These are phyloP conservation scores for Dicranocentrus wangi DNA, from an alignment of 2,888 invertebrate genomes.

Conservation along the genomic window DNA sequence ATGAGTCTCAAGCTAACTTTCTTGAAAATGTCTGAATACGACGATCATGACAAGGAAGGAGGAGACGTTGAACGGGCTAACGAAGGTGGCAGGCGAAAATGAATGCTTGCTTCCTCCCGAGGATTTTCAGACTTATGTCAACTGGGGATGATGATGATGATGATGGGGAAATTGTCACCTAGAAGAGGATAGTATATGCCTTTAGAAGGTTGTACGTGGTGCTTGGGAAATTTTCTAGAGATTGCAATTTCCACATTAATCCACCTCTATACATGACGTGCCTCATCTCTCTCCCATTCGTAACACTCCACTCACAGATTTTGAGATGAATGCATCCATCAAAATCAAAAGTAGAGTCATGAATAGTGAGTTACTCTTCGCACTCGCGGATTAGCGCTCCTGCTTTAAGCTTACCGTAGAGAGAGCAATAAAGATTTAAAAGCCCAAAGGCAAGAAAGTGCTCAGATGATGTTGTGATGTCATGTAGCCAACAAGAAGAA, in stretches of 20 bases:
- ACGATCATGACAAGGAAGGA: too few species aligned
- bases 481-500: not conserved
- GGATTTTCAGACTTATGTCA: too few species aligned
- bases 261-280: not conserved
- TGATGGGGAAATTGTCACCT: too few species aligned
- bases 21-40: too few species aligned
- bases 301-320: not conserved
- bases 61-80: too few species aligned
- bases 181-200: too few species aligned
- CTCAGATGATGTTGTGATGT: slow-evolving; percentile 19
- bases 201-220: too few species aligned
- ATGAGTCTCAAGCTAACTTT: too few species aligned
- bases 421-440: slow-evolving; percentile 47
- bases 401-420: slow-evolving; percentile 18
- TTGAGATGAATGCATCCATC: slow-evolving; percentile 31
- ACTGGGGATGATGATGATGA: too few species aligned
- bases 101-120: too few species aligned
- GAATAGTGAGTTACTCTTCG: not conserved
- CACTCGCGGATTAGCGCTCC: not conserved
- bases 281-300: slow-evolving; percentile 3
- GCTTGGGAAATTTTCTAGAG: too few species aligned
- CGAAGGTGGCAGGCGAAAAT: too few species aligned
- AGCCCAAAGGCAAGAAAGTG: slow-evolving; percentile 45
- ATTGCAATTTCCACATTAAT: not conserved
- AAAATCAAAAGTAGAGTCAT: slow-evolving; percentile 20